Percentiles rank a stretch among this genome's conserved stretches.
Evolutionary conservation across 2,113 vertebrate genomes (phyloP).

Genomic region (Neodontobutis hainanensis): DNA sequence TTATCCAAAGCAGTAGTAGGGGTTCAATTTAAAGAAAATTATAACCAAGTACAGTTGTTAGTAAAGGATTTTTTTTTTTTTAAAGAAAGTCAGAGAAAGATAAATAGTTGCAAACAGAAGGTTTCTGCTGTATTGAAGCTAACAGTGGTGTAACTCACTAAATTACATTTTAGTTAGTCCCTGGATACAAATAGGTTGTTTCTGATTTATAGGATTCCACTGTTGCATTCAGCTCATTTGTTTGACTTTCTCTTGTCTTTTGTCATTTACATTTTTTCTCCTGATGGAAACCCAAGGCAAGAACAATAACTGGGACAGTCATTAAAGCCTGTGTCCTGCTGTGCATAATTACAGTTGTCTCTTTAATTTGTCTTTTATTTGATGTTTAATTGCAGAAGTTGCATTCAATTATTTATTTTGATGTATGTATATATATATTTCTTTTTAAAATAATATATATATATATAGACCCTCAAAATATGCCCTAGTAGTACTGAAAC

Average conservation of each 20-base stretch:
- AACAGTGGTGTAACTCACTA: neutral
- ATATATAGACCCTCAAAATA: conserved; percentile 2
- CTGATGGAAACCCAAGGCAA: conserved; percentile 47
- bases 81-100: conserved; percentile 6
- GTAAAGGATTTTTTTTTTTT: conserved; percentile 31
- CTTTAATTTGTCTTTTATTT: conserved; percentile 55
- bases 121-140: neutral
- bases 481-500: conserved; percentile 22
- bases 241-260: conserved; percentile 32
- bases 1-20: conserved; percentile 6
- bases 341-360: conserved; percentile 49
- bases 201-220: conserved; percentile 39
- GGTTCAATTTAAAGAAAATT: neutral
- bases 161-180: conserved; percentile 35
- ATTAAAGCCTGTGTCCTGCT: conserved; percentile 36
- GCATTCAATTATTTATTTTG: conserved; percentile 76
- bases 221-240: conserved; percentile 29
- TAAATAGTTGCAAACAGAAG: neutral
- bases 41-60: conserved; percentile 8
- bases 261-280: conserved; percentile 40
- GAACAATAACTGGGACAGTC: conserved; percentile 31
- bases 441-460: no score
- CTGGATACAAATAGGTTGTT: conserved; percentile 10
- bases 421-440: conserved; percentile 15
- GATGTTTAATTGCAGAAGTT: conserved; percentile 63